Evolutionary conservation across 2,797 vertebrate species (phyloP).

Genomic region (Hafferia zeledoni): DNA sequence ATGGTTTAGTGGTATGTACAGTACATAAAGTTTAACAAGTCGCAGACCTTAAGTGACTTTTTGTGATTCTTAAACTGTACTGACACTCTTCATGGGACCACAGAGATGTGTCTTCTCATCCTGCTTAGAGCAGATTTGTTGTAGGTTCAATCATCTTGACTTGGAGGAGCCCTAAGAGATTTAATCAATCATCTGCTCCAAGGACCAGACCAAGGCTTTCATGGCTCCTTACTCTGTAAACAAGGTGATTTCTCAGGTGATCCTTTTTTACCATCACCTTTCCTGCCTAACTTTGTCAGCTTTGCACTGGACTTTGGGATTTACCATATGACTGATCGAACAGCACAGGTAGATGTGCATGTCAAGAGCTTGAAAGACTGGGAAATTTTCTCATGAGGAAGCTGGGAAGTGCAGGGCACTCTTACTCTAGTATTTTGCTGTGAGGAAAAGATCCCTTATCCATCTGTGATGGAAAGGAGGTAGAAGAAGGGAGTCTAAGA

Average conservation of each 20-base stretch:
- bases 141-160: background rate
- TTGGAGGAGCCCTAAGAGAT: background rate
- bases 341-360: background rate
- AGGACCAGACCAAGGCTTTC: background rate
- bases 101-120: background rate
- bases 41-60: background rate
- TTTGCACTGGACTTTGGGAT: background rate
- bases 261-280: background rate
- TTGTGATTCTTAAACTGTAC: background rate
- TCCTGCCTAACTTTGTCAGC: background rate
- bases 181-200: background rate
- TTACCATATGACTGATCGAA: background rate
- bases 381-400: background rate
- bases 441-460: background rate
- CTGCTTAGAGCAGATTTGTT: background rate
- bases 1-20: no score
- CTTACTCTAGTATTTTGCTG: background rate
- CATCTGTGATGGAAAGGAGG: background rate
- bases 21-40: background rate
- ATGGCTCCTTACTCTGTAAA: background rate
- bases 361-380: background rate
- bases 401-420: background rate
- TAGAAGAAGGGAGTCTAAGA: background rate
- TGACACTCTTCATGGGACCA: background rate
- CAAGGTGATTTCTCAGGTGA: background rate